Conservation (phyloP, 2,888 invertebrate genomes). For the Raillietiella orientalis region DNA sequence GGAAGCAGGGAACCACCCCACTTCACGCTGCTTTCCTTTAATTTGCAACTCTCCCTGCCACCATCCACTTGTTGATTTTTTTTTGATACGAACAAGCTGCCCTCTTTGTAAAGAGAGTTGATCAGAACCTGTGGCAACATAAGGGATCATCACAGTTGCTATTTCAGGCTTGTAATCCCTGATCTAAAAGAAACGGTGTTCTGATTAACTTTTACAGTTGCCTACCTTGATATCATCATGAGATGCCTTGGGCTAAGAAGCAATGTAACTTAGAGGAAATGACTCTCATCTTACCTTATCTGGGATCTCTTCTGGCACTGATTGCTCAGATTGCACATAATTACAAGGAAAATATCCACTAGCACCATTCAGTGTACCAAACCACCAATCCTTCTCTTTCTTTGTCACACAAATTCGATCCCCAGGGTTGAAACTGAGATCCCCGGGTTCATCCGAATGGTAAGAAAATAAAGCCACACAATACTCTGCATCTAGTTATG, state of each 20-base stretch:
- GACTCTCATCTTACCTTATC: too few relatives aligned
- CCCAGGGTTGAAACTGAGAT: slow-evolving; percentile 51
- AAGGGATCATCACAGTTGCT: slow-evolving; percentile 73
- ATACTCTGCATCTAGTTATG: slow-evolving; percentile 23
- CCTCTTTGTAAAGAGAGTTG: slow-evolving; percentile 67
- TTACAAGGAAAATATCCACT: slow-evolving; percentile 85
- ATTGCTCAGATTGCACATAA: too few relatives aligned
- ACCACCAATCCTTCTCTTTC: slow-evolving; percentile 97
- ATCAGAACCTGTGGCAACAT: slow-evolving; percentile 59
- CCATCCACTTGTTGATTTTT: slow-evolving; percentile 91
- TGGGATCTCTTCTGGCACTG: too few relatives aligned
- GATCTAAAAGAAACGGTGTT: slow-evolving; percentile 15
- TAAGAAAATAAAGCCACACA: slow-evolving; percentile 72
- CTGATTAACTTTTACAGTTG: too few relatives aligned
- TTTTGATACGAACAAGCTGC: slow-evolving; percentile 76
- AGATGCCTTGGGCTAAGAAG: too few relatives aligned
- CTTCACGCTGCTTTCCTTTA: slow-evolving; percentile 50
- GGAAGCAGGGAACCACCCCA: slow-evolving; percentile 97
- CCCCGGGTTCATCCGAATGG: slow-evolving; percentile 56
- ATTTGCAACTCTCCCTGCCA: slow-evolving; percentile 97
- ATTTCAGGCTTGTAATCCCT: slow-evolving; percentile 46
- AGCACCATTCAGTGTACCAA: slow-evolving; percentile 40
- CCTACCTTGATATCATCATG: too few relatives aligned
- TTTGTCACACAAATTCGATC: slow-evolving; percentile 59
- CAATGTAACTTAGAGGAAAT: too few relatives aligned